Evolutionary conservation across 2,888 invertebrate species (phyloP).

Genomic region (Plusia festucae): DNA sequence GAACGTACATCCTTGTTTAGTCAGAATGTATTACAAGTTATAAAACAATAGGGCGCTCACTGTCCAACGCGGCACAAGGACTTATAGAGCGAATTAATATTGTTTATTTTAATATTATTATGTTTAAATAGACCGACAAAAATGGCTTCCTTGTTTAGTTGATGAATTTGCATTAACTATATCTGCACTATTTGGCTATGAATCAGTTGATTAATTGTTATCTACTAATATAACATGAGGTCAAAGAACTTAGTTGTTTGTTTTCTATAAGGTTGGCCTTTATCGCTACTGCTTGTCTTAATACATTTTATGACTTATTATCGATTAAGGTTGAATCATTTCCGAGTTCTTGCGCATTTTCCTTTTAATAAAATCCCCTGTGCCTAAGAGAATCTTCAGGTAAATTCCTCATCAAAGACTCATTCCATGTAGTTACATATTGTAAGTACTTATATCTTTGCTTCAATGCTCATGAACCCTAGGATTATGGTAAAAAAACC

Average conservation of each 20-base stretch:
- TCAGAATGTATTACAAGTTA: conserved; percentile 54
- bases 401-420: neutral
- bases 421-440: neutral
- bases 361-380: neutral
- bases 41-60: conserved; percentile 64
- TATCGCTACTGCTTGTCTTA: neutral
- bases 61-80: conserved; percentile 58
- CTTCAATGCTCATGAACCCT: conserved; percentile 26
- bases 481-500: conserved; percentile 44
- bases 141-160: conserved; percentile 50
- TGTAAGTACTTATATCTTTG: neutral
- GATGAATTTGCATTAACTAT: conserved; percentile 50
- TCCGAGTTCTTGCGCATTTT: neutral
- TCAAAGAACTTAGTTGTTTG: conserved; percentile 34
- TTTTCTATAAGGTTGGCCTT: neutral
- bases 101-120: conserved; percentile 61
- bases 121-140: conserved; percentile 56
- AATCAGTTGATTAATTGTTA: conserved; percentile 36
- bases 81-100: conserved; percentile 55
- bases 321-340: neutral
- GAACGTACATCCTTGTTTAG: conserved; percentile 65
- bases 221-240: conserved; percentile 19
- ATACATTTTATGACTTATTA: neutral
- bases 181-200: conserved; percentile 36
- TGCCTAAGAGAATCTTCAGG: neutral